phyloP scores from a whole-genome alignment of 2,113 vertebrate genomes.

The Taurulus bubalis region DNA sequence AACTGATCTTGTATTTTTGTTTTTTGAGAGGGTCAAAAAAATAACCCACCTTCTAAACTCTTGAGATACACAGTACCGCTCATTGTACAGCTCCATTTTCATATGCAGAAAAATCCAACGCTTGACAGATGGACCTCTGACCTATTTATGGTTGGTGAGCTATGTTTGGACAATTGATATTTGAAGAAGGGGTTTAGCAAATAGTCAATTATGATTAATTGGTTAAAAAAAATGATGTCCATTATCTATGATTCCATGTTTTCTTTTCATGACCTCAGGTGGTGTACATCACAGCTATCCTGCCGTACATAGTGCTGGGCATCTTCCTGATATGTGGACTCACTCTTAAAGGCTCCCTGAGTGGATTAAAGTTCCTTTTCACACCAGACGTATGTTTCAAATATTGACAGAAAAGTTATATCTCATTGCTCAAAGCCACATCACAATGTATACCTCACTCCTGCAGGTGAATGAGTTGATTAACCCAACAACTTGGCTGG shows the following conservation, averaged over 20 bases:
- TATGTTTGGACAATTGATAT: not conserved
- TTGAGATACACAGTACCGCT: not conserved
- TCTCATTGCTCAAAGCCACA: not conserved
- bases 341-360: conserved; percentile 89
- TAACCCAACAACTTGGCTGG: conserved; percentile 91
- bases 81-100: not conserved
- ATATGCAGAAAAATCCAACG: not conserved
- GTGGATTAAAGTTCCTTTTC: conserved; percentile 90
- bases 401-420: not conserved
- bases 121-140: not conserved
- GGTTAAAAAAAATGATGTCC: too few species aligned
- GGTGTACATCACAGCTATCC: conserved; percentile 92
- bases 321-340: conserved; percentile 93
- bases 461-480: conserved; percentile 86
- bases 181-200: not conserved
- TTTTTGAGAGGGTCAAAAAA: too few species aligned
- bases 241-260: not conserved
- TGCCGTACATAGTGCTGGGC: conserved; percentile 90
- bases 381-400: conserved; percentile 87
- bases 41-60: too few species aligned
- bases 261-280: conserved; percentile 78
- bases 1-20: too few species aligned
- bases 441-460: accelerated
- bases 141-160: not conserved
- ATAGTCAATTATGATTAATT: not conserved